Evolutionary conservation across 2,888 invertebrate genomes (phyloP).

Genomic region (Plebejus melissa): DNA sequence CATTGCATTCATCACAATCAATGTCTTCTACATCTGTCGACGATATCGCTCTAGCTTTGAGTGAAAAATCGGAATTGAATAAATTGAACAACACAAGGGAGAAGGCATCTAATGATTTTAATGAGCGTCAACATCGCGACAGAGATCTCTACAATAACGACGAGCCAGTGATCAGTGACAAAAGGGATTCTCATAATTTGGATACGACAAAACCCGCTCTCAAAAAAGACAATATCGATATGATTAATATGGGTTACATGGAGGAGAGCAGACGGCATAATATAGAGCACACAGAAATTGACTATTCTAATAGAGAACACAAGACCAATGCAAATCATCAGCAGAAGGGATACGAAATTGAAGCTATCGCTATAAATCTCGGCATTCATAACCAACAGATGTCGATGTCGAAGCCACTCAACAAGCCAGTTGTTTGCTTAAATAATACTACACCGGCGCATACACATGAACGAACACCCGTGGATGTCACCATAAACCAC

Average conservation of each 20-base stretch:
- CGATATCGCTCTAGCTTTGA: slow-evolving; percentile 62
- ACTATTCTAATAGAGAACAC: slow-evolving; percentile 46
- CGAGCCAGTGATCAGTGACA: slow-evolving; percentile 42
- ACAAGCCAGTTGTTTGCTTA: slow-evolving; percentile 47
- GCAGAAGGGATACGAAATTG: slow-evolving; percentile 62
- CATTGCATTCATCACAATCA: slow-evolving; percentile 42
- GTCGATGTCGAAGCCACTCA: slow-evolving; percentile 54
- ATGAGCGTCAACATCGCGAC: slow-evolving; percentile 44
- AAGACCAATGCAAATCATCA: slow-evolving; percentile 50
- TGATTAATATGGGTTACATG: slow-evolving; percentile 75
- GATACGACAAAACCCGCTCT: slow-evolving; percentile 50
- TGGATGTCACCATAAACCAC: slow-evolving; percentile 51
- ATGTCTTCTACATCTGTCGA: slow-evolving; percentile 55
- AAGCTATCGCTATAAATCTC: slow-evolving; percentile 66
- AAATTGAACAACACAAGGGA: slow-evolving; percentile 58
- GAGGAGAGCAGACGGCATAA: slow-evolving; percentile 59
- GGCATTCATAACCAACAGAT: slow-evolving; percentile 60
- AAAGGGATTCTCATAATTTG: slow-evolving; percentile 45
- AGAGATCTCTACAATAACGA: slow-evolving; percentile 47
- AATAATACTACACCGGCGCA: slow-evolving; percentile 59
- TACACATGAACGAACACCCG: slow-evolving; percentile 52
- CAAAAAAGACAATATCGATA: slow-evolving; percentile 65
- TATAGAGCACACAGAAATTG: slow-evolving; percentile 48
- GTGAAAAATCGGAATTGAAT: slow-evolving; percentile 63
- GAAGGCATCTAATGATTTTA: slow-evolving; percentile 46